These are phyloP conservation scores for Trichopria drosophilae DNA, from an alignment of 2,888 invertebrate species.

Conservation along the genomic window DNA sequence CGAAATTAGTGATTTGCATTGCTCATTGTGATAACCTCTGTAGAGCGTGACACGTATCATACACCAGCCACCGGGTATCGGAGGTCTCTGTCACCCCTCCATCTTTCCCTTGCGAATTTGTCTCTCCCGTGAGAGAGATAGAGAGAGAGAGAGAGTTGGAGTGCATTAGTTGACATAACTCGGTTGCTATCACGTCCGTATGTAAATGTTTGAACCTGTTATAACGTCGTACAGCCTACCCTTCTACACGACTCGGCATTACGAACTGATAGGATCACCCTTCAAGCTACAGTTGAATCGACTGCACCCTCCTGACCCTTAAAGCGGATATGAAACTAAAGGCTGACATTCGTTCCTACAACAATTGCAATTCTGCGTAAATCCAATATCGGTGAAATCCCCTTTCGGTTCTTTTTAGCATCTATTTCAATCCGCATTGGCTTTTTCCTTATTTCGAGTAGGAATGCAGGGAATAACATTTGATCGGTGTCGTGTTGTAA, in stretches of 20 bases:
- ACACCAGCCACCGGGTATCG: too few relatives aligned
- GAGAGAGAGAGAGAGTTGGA: slow-evolving; percentile 31
- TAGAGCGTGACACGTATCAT: too few relatives aligned
- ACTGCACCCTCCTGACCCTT: slow-evolving; percentile 14
- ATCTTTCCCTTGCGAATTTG: too few relatives aligned
- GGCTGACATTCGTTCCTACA: too few relatives aligned
- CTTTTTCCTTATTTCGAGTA: not conserved
- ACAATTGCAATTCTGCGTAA: not conserved
- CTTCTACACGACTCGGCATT: slow-evolving; percentile 26
- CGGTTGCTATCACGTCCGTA: slow-evolving; percentile 41
- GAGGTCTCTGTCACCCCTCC: too few relatives aligned
- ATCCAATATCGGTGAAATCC: too few relatives aligned
- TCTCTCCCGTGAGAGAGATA: slow-evolving; percentile 19
- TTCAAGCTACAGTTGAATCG: slow-evolving; percentile 26
- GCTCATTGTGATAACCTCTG: too few relatives aligned
- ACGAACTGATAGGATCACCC: slow-evolving; percentile 29
- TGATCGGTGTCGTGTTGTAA: too few relatives aligned
- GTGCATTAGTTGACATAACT: slow-evolving; percentile 45
- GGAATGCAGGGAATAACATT: too few relatives aligned
- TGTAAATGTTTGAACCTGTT: slow-evolving; percentile 48
- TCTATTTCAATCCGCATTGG: slow-evolving; percentile 2
- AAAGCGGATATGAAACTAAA: slow-evolving; percentile 23
- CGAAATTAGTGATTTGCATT: too few relatives aligned
- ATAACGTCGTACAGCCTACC: slow-evolving; percentile 31
- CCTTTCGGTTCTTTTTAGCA: not conserved